Evolutionary conservation across 1,140 invertebrate genomes (phyloP).

Genomic region (Dreissena polymorpha): DNA sequence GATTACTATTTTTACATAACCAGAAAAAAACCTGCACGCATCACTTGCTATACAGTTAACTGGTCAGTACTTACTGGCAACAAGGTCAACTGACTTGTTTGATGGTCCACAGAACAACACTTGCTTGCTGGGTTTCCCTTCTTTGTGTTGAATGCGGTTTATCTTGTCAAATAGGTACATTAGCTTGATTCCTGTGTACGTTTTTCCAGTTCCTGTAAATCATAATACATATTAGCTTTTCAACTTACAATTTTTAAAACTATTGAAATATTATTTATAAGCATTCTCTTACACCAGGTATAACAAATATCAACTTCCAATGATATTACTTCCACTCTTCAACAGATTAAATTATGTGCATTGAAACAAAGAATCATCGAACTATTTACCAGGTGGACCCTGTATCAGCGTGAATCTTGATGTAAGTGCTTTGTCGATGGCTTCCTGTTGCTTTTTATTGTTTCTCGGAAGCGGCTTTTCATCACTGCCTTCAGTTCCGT

Average conservation of each 20-base stretch:
- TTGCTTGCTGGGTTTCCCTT: constrained; percentile 31
- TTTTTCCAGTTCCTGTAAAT: constrained; percentile 70
- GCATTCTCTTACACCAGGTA: constrained; percentile 16
- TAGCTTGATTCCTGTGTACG: constrained; percentile 67
- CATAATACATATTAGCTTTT: background rate
- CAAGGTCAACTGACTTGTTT: constrained; percentile 60
- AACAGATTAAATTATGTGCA: background rate
- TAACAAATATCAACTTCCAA: background rate
- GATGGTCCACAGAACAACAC: constrained; percentile 67
- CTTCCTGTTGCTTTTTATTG: constrained; percentile 58
- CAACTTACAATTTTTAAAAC: constrained; percentile 2
- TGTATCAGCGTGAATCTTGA: constrained; percentile 68
- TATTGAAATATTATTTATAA: background rate
- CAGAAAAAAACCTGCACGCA: constrained; percentile 2
- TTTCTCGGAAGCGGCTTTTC: constrained; percentile 45
- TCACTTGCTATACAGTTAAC: background rate
- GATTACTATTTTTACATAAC: background rate
- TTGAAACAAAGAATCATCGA: background rate
- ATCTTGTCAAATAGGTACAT: constrained; percentile 65
- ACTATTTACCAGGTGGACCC: constrained; percentile 69
- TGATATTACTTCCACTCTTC: background rate
- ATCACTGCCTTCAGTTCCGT: constrained; percentile 1
- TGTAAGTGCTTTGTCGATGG: constrained; percentile 60
- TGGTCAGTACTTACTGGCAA: constrained; percentile 44
- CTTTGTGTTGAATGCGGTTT: constrained; percentile 50